A percentile compares a stretch with the other conserved stretches of the same genome.
Conservation (phyloP, 2,113 vertebrate genomes). For the Leucopsar rothschildi region DNA sequence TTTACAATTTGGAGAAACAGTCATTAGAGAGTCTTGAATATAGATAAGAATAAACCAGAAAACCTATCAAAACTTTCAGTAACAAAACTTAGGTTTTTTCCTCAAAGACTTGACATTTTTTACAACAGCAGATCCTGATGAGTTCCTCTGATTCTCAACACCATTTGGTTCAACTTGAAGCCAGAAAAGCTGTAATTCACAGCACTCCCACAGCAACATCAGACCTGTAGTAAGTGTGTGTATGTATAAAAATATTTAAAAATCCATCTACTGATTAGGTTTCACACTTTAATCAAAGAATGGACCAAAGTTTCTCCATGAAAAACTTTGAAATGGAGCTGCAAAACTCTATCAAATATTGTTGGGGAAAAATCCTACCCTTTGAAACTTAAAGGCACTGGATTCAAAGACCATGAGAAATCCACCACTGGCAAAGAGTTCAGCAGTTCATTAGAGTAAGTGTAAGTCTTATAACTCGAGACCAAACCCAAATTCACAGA, state of each 20-base stretch:
- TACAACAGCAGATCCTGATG: neutral
- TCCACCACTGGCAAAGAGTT: neutral
- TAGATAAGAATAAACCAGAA: constrained; percentile 2
- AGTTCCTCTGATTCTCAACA: neutral
- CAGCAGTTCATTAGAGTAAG: neutral
- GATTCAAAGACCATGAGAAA: neutral
- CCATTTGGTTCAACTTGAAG: neutral
- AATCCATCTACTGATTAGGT: neutral
- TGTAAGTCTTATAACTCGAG: neutral
- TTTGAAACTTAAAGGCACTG: neutral
- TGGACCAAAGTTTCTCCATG: neutral
- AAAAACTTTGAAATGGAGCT: neutral
- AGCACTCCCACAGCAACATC: neutral
- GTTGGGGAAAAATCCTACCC: neutral
- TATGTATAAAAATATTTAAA: neutral
- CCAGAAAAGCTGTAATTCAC: neutral
- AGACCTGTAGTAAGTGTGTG: neutral
- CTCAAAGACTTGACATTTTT: neutral
- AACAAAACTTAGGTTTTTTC: neutral
- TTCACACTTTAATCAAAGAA: neutral
- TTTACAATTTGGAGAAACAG: neutral
- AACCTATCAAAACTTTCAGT: neutral
- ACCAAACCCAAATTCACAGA: neutral
- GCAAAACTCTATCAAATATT: neutral
- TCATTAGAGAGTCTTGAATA: neutral